These are phyloP conservation scores for Galleria mellonella DNA, from an alignment of 1,140 invertebrate genomes.

Conservation along the genomic window DNA sequence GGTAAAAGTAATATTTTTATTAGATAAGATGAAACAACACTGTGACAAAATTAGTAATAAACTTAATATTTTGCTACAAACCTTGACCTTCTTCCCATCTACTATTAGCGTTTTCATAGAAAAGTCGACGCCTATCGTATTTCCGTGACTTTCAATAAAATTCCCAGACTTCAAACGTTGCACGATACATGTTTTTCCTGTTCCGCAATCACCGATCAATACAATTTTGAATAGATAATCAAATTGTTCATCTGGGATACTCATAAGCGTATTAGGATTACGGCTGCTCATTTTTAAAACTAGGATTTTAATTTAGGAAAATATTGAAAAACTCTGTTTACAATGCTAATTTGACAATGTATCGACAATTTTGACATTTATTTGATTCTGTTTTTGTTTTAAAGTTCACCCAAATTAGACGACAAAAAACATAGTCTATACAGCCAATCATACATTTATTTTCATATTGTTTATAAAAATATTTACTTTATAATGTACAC, in stretches of 20 bases:
- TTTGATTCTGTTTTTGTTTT: too few relatives aligned
- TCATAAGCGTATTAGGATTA: conserved; percentile 76
- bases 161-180: conserved; percentile 95
- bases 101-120: conserved; percentile 96
- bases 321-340: conserved; percentile 41
- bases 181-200: conserved; percentile 91
- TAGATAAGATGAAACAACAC: too few relatives aligned
- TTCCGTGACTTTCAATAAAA: conserved; percentile 94
- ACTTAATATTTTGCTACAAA: conserved; percentile 49
- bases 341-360: conserved; percentile 18
- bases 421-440: too few relatives aligned
- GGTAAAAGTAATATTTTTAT: too few relatives aligned
- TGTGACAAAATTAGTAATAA: too few relatives aligned
- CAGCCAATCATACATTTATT: too few relatives aligned
- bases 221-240: conserved; percentile 91
- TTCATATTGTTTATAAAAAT: too few relatives aligned
- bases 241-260: conserved; percentile 80
- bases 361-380: conserved; percentile 1
- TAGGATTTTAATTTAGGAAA: conserved; percentile 15
- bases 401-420: too few relatives aligned
- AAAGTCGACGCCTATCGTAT: conserved; percentile 97
- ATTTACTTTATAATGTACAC: too few relatives aligned
- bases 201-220: conserved; percentile 88
- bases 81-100: conserved; percentile 95
- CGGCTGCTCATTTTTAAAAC: conserved; percentile 60